phyloP scores from a whole-genome alignment of 1,140 invertebrate species.

The Aphis craccivora region DNA sequence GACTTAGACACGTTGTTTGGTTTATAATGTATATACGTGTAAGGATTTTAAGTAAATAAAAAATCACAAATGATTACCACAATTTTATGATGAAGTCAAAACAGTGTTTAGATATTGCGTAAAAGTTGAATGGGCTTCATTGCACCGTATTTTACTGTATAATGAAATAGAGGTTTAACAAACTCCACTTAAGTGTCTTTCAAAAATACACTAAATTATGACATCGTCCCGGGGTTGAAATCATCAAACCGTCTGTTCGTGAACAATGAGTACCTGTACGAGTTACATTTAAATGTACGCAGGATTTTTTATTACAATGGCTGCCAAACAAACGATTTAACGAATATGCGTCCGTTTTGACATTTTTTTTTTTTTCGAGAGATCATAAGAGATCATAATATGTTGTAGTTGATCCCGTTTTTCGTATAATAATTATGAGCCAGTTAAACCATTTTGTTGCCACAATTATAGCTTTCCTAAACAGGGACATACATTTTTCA shows the following conservation, averaged over 20 bases:
- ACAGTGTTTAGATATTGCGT: neutral
- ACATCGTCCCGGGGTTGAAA: neutral
- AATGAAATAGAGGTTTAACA: neutral
- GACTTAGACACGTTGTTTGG: neutral
- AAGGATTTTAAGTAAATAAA: neutral
- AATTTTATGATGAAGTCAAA: neutral
- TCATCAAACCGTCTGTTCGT: neutral
- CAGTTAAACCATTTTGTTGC: neutral
- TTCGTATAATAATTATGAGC: neutral
- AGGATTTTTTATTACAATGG: neutral
- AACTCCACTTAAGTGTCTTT: neutral
- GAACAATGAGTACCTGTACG: neutral
- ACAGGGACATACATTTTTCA: neutral
- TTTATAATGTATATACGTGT: neutral
- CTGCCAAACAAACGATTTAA: neutral
- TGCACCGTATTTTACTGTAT: neutral
- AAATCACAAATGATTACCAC: neutral
- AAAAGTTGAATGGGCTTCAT: neutral
- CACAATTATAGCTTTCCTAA: neutral
- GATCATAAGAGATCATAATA: neutral
- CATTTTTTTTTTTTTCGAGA: neutral
- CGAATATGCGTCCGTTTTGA: neutral
- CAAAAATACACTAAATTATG: neutral
- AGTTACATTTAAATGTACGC: neutral
- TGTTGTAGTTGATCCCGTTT: neutral